Evolutionary conservation across 2,888 invertebrate genomes (phyloP), one percentile per base, ranked within the genome.

Genomic region (Gibbula magus): DNA sequence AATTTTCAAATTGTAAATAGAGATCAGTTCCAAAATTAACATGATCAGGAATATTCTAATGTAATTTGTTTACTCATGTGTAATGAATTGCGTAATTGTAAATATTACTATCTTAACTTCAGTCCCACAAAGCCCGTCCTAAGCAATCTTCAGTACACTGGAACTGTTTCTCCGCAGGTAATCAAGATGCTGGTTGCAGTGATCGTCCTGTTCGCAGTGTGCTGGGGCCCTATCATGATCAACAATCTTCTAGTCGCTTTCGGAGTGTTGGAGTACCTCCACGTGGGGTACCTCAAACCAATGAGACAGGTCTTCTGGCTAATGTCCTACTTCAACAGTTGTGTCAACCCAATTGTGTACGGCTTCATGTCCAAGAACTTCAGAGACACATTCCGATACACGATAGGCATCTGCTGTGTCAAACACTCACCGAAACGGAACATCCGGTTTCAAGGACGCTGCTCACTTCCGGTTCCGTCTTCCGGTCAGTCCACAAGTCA

Each of bases 311-410:
- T 94, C 8, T 95, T 95, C 89, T 94, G 94, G 83, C 92, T 95
- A 25, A 93, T 96, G 94, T 95, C 96, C 0, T 96, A 96, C 91
- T 94, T 95, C 89, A 96, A 96, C 93, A 95, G 95, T 88, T 96
- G 95, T 91, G 94, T 96, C 86, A 96, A 96, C 92, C 96, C 96
- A 4, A 94, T 96, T 56, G 94, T 96, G 51, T 96, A 96, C 90
- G 96, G 95, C 35, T 96, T 96, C 92, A 95, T 96, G 95, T 96
- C 96, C 61, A 94, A 95, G 88, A 95, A 95, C 92, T 96, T 96
- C 91, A 93, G 95, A 2, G 94, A 91, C 73, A 90, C 91, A 8
- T 93, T 93, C 85, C 88, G 89, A 75, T 86, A 88, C 76, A 88
- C 88, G 1, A 81, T 86, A 45, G 74, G 86, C 25, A 75, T 88